Evolutionary conservation across 1,140 invertebrate genomes (phyloP).

Genomic region (Phenacoccus solenopsis): DNA sequence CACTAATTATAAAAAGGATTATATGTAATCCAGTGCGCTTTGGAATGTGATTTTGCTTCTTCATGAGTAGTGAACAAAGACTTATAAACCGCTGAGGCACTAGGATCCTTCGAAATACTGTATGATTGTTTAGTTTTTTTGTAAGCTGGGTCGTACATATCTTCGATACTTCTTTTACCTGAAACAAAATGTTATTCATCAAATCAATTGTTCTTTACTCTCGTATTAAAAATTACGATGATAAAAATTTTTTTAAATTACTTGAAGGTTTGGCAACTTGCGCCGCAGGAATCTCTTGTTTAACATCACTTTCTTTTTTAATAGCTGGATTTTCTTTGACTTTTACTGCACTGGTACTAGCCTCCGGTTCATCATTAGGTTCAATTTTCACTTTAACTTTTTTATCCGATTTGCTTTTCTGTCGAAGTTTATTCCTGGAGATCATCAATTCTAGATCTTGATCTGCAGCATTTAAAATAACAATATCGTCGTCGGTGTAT

Average conservation of each 20-base stretch:
- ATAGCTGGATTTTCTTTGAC: constrained; percentile 4
- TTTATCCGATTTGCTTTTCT: background rate
- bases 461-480: constrained; percentile 73
- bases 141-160: constrained; percentile 39
- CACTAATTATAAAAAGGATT: constrained; percentile 88
- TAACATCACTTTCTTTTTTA: background rate
- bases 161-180: background rate
- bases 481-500: constrained; percentile 62
- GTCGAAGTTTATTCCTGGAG: background rate
- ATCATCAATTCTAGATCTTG: constrained; percentile 59
- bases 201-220: background rate
- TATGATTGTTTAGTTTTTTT: constrained; percentile 66
- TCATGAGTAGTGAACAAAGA: constrained; percentile 87
- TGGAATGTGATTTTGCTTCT: constrained; percentile 68
- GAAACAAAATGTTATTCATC: background rate
- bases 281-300: constrained; percentile 13
- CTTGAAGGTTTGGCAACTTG: background rate
- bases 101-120: constrained; percentile 83
- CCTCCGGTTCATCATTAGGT: constrained; percentile 8
- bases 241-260: no score
- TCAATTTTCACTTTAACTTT: constrained; percentile 19
- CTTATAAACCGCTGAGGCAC: constrained; percentile 80
- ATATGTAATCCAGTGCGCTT: constrained; percentile 94
- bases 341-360: background rate
- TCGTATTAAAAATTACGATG: no score